Base-by-base conservation (phyloP, 2,797 vertebrate species). In the Cryptoprocta ferox region DNA sequence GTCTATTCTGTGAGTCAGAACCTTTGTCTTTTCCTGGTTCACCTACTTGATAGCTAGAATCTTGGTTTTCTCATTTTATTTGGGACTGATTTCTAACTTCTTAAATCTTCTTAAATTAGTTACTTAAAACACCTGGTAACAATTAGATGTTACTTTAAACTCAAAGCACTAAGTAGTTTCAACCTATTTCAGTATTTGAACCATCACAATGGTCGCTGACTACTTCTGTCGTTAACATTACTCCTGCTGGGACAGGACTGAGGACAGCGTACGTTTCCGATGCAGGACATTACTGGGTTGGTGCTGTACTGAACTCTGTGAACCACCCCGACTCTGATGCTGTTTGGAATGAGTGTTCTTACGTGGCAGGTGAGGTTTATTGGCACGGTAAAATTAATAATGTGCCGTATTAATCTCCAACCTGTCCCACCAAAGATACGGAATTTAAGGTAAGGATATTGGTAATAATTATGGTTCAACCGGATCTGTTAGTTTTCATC, bases 271-370 rank as follows among this genome's bases (percentile, higher is more conserved):
- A 12, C 19, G 0, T 53, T 56, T 65, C 61, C 37, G 9, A 19
- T 7, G 26, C 71, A 11, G 26, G 42, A 0, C n/a, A 0, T 5
- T 0, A 12, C 6, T 61, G 0, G 13, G 0, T 24, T 32, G 26
- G 37, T 6, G 32, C 42, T 42, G 1, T 5, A 0, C 6, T 12
- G 32, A 50, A 18, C 26, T 13, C 28, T 32, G 42, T 4, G 1
- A 21, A 14, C 75, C 10, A 6, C 26, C 26, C 56, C 5, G 21
- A 50, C 30, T 39, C n/a, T 19, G 37, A 24, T 79, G 28, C 4
- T 39, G 0, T 42, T 14, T 30, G n/a, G 65, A 50, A 26, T 45
- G 68, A 11, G 12, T 30, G 68, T 56, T n/a, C 76, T 35, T 42
- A n/a, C 1, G 0, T 3, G 24, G 50, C n/a, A 21, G 59, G 32